A percentile compares a stretch with the other conserved stretches of the same genome.
Evolutionary conservation across 1,140 invertebrate genomes (phyloP).

Genomic region (Batillaria attramentaria): DNA sequence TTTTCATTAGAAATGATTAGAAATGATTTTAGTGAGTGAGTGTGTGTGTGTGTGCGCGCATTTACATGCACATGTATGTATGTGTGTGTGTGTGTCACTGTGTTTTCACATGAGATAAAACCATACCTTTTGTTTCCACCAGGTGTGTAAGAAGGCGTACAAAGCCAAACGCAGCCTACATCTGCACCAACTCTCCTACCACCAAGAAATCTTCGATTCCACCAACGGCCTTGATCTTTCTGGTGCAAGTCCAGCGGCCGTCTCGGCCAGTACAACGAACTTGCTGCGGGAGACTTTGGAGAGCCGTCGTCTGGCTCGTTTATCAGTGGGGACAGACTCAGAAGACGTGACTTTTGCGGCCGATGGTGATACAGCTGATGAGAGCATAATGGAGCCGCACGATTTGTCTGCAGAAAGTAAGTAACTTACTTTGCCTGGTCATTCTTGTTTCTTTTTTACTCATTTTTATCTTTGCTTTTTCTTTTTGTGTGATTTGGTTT

Average conservation of each 20-base stretch:
- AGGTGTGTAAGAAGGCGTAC: slow-evolving; percentile 63
- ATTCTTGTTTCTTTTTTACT: too few species aligned
- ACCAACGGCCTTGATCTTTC: not conserved
- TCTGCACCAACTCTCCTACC: slow-evolving; percentile 58
- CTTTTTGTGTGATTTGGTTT: too few species aligned
- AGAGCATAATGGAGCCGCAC: too few species aligned
- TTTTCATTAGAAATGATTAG: not conserved
- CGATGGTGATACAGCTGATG: too few species aligned
- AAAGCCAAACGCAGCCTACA: slow-evolving; percentile 66
- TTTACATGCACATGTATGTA: too few species aligned
- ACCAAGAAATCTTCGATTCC: slow-evolving; percentile 38
- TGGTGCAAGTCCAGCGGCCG: not conserved
- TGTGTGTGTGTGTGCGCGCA: not conserved
- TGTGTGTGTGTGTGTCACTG: slow-evolving; percentile 10
- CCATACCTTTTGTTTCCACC: slow-evolving; percentile 30
- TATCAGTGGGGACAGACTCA: too few species aligned
- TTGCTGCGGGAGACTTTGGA: slow-evolving; percentile 27
- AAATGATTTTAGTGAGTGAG: not conserved
- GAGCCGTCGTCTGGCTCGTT: slow-evolving; percentile 4
- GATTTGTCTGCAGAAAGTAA: too few species aligned
- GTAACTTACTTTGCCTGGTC: too few species aligned
- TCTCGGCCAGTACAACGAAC: slow-evolving; percentile 10
- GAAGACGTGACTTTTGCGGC: too few species aligned
- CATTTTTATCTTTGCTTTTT: too few species aligned
- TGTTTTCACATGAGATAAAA: too few species aligned